Evolutionary conservation across 2,113 vertebrate species (phyloP), one percentile per base, ranked within the genome.

Genomic region (Halichoeres trimaculatus): DNA sequence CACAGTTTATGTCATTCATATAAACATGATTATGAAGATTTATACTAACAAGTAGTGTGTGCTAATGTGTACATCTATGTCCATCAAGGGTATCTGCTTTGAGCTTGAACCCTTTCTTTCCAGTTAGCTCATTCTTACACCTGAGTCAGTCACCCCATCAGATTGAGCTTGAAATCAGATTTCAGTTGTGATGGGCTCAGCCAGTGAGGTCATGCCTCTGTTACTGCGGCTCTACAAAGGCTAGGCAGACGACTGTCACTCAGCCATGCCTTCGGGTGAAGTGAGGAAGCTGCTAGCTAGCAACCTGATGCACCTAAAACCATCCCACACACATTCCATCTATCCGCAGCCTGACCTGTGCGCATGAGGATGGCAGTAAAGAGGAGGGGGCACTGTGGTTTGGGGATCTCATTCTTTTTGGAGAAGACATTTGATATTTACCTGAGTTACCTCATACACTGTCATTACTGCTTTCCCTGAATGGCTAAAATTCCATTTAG

Each of bases 241-340:
- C 80, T 35, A 23, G n/a, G 59, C 67, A 64, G 78, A 76, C 2
- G 76, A 81, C 78, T 81, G 87, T 85, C 80, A 78, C 64, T 80
- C 76, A 55, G 58, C 56, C 69, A 78, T 77, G 67, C 85, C 88
- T 85, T 68, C 23, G 67, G 84, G 92, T 75, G 24, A 5, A 43
- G 62, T 71, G 86, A 85, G 78, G 87, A 84, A 65, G 85, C 80
- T 86, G 53, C 52, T 38, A 70, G 56, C 60, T 56, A 70, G 93
- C 88, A 94, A 95, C 85, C 76, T 45, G 92, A 94, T 91, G 85
- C 91, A 85, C 72, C 19, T 86, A 78, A 88, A 92, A 89, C 78
- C 70, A 85, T 88, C 81, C 86, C 83, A 92, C 88, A 86, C 90
- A 91, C 89, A 92, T 90, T 91, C 88, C 90, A 88, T 67, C 84